These are phyloP conservation scores for Lottia gigantea DNA, from an alignment of 2,888 invertebrate genomes.

Conservation along the genomic window DNA sequence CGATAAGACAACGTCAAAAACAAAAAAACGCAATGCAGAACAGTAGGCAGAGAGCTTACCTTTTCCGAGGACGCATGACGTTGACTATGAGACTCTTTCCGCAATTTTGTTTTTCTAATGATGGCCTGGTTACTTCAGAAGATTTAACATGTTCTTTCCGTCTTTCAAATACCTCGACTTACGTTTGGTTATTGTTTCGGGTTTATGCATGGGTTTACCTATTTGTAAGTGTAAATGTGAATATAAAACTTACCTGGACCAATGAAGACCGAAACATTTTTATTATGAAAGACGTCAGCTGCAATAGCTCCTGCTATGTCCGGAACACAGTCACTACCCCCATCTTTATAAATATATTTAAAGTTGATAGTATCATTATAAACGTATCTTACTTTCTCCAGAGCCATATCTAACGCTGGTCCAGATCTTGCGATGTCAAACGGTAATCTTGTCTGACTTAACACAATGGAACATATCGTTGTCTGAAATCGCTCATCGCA, in stretches of 20 bases:
- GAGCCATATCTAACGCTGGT: slow-evolving; percentile 19
- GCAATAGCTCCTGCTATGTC: slow-evolving; percentile 12
- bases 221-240: not conserved
- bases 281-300: slow-evolving; percentile 10
- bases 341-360: slow-evolving; percentile 15
- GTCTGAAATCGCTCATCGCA: not conserved
- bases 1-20: no score
- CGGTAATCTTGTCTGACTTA: slow-evolving; percentile 13
- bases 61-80: no score
- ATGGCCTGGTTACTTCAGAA: no score
- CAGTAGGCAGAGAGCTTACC: no score
- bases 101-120: no score
- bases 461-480: slow-evolving; percentile 19
- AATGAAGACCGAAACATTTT: slow-evolving; percentile 18
- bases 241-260: slow-evolving; percentile 17
- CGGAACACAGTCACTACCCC: slow-evolving; percentile 12
- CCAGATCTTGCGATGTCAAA: slow-evolving; percentile 21
- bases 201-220: no score
- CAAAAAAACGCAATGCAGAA: no score
- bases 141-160: no score
- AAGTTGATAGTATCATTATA: slow-evolving; percentile 14
- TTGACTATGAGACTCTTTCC: no score
- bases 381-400: slow-evolving; percentile 13
- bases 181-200: no score
- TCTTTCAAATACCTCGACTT: no score